These are phyloP conservation scores for Aptenodytes forsteri DNA, from an alignment of 2,113 vertebrate species.

Conservation along the genomic window DNA sequence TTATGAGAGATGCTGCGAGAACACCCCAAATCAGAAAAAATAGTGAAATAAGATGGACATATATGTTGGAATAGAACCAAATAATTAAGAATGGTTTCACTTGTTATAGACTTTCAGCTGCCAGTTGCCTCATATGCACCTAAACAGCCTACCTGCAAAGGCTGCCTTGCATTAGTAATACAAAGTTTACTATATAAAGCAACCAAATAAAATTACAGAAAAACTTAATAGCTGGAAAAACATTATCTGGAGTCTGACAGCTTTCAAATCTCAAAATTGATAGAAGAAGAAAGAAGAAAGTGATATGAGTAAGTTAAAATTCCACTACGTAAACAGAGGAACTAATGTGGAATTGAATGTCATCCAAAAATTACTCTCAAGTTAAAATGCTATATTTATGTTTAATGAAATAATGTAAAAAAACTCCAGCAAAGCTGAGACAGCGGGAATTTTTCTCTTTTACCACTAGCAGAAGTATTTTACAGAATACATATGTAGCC, in stretches of 20 bases:
- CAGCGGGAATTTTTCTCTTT: background rate
- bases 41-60: background rate
- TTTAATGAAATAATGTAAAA: background rate
- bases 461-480: background rate
- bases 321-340: background rate
- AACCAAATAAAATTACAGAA: background rate
- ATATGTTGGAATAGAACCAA: background rate
- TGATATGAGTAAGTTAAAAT: background rate
- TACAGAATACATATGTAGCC: background rate
- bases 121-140: background rate
- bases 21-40: background rate
- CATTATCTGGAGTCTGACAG: background rate
- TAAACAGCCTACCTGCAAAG: background rate
- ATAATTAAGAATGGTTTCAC: background rate
- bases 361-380: background rate
- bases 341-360: background rate
- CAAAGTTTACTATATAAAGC: background rate
- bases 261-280: background rate
- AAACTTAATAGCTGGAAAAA: background rate
- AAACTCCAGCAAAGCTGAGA: background rate
- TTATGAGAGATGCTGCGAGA: background rate
- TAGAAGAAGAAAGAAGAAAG: background rate
- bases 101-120: background rate
- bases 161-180: background rate
- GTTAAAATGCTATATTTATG: background rate